A percentile compares a stretch with the other conserved stretches of the same genome.
These are phyloP conservation scores for Spheniscus mendiculus DNA, from an alignment of 2,113 vertebrate species.

Conservation along the genomic window DNA sequence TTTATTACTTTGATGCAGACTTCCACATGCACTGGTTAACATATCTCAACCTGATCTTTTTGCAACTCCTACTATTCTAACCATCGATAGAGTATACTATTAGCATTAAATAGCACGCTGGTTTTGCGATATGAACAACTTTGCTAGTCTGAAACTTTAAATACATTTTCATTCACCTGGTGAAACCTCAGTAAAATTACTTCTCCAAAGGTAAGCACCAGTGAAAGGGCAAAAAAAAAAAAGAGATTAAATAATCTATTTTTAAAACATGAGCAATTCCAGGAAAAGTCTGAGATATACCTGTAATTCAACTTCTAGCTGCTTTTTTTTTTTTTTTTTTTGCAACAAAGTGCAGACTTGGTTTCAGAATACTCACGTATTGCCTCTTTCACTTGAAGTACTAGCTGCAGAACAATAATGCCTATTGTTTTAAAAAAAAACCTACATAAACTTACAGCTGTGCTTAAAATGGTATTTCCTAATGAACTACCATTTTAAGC, in stretches of 20 bases:
- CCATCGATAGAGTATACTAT: not conserved
- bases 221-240: not conserved
- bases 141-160: not conserved
- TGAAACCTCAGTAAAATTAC: not conserved
- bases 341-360: not conserved
- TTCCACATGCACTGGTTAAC: not conserved
- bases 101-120: not conserved
- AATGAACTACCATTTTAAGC: not conserved
- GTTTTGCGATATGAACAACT: not conserved
- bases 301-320: not conserved
- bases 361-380: not conserved
- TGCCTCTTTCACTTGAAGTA: not conserved
- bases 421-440: not conserved
- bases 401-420: not conserved
- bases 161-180: not conserved
- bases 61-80: not conserved
- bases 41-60: not conserved
- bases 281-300: not conserved
- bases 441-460: not conserved
- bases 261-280: conserved; percentile 9
- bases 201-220: not conserved
- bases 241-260: not conserved
- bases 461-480: conserved; percentile 10
- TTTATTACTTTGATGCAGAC: not conserved
- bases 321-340: not conserved